Conservation (phyloP, 2,113 vertebrate genomes). For the Terrapene triunguis region DNA sequence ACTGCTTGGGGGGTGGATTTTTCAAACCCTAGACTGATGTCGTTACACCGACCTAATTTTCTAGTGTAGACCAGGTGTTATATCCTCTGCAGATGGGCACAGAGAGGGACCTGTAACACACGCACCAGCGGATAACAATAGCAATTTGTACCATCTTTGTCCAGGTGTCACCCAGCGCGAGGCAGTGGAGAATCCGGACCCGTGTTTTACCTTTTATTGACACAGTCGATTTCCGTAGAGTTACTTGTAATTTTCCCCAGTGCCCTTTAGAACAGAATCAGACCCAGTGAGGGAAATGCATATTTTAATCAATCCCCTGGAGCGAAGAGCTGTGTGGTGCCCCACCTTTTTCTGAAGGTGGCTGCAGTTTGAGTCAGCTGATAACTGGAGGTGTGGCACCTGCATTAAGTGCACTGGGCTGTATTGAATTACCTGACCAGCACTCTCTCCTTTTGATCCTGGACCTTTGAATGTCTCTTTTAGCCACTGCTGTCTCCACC, state of each 20-base stretch:
- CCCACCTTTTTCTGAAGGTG: neutral
- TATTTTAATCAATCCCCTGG: neutral
- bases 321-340: neutral
- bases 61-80: too few species aligned
- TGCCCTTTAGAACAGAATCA: neutral
- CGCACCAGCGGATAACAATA: neutral
- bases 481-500: conserved; percentile 23
- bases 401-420: rapidly evolving
- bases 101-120: neutral
- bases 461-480: conserved; percentile 42
- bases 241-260: neutral
- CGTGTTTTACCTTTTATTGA: neutral
- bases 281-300: neutral
- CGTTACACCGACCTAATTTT: too few species aligned
- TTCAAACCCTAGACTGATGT: too few species aligned
- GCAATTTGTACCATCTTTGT: neutral
- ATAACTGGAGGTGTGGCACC: neutral
- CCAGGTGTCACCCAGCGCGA: neutral
- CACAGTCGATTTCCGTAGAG: neutral
- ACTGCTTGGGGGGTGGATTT: too few species aligned
- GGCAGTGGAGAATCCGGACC: neutral
- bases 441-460: conserved; percentile 34
- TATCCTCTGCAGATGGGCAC: neutral
- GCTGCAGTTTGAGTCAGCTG: neutral
- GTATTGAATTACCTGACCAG: conserved; percentile 17